Conservation (phyloP, 2,888 invertebrate species). For the Acrobasis suavella region DNA sequence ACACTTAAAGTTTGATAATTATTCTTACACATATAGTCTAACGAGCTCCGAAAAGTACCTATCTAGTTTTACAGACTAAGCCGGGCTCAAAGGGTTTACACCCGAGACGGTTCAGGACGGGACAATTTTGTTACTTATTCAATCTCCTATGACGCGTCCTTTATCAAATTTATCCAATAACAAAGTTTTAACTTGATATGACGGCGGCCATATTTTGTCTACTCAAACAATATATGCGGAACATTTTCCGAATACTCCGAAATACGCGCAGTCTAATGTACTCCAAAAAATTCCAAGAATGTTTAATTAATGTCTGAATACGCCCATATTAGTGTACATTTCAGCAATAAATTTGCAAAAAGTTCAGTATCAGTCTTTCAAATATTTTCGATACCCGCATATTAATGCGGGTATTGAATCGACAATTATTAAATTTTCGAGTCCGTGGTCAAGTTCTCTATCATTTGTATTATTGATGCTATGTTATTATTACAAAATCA, state of each 20-base stretch:
- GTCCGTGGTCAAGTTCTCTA: too few species aligned
- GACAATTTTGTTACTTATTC: slow-evolving; percentile 16
- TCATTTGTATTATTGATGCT: too few species aligned
- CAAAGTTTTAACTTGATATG: slow-evolving; percentile 14
- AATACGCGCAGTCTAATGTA: neutral
- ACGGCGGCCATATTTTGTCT: neutral
- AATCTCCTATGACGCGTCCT: slow-evolving; percentile 12
- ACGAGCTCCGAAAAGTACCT: neutral
- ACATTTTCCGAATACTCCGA: neutral
- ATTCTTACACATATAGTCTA: neutral
- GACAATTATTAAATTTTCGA: too few species aligned
- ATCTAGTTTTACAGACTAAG: neutral
- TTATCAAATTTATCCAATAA: slow-evolving; percentile 14
- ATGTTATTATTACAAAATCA: too few species aligned
- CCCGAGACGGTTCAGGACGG: neutral
- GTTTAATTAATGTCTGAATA: neutral
- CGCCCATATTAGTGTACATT: neutral
- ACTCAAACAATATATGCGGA: neutral
- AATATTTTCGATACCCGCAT: too few species aligned
- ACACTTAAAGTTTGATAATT: too few species aligned
- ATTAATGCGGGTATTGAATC: too few species aligned
- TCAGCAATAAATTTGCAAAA: neutral
- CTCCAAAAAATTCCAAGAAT: neutral
- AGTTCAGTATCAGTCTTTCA: neutral
- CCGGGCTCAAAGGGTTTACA: neutral